Evolutionary conservation across 2,888 invertebrate genomes (phyloP).

Genomic region (Arctia plantaginis): DNA sequence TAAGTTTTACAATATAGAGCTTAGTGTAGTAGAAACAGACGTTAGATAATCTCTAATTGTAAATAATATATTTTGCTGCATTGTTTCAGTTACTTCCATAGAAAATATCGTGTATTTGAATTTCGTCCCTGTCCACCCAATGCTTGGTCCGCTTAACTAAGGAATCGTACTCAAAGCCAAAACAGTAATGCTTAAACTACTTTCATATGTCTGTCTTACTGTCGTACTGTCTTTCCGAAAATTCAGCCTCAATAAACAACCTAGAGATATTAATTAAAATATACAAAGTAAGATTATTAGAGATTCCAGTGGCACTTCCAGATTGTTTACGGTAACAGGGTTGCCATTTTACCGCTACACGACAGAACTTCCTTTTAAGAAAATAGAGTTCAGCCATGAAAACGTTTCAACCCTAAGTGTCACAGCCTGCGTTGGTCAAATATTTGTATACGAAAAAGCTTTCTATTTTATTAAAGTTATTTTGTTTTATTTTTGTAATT

Average conservation of each 20-base stretch:
- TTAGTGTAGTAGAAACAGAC: not conserved
- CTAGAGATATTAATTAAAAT: conserved; percentile 18
- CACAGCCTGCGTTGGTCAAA: conserved; percentile 36
- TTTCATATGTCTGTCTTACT: no score
- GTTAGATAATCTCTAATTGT: not conserved
- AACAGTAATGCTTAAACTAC: not conserved
- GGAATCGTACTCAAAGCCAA: not conserved
- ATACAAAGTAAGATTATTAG: conserved; percentile 41
- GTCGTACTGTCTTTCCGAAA: not conserved
- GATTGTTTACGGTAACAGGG: conserved; percentile 37
- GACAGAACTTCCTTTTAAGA: conserved; percentile 43
- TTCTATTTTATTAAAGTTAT: conserved; percentile 27
- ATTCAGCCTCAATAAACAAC: conserved; percentile 11
- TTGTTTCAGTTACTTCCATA: no score
- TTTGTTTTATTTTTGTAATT: conserved; percentile 25
- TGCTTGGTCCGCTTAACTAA: not conserved
- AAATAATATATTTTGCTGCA: no score
- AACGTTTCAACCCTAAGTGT: conserved; percentile 44
- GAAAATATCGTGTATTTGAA: no score
- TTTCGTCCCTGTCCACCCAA: no score
- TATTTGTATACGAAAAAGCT: conserved; percentile 49
- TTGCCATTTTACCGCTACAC: conserved; percentile 21
- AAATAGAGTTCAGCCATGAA: conserved; percentile 44
- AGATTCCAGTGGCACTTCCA: conserved; percentile 35
- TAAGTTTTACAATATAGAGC: no score